Base-by-base conservation (phyloP, 2,888 invertebrate species). In the Sepioteuthis lessoniana region DNA sequence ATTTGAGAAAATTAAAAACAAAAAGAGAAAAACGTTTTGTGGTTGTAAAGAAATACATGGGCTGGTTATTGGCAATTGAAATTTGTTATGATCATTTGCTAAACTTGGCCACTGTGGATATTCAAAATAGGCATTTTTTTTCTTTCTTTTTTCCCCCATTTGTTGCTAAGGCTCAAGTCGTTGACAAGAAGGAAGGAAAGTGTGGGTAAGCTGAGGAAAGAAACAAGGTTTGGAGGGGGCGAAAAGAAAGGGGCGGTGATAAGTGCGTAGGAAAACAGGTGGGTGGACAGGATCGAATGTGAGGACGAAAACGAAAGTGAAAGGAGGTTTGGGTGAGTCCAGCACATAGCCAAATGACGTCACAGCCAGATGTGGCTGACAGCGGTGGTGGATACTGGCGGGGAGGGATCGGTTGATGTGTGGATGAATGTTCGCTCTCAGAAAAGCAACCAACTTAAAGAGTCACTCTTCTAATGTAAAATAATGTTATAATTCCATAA, bases 351-450 rank as follows among this genome's bases (percentile, higher is more conserved):
- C 31, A n/a, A 13, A 76, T 76, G 76, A 76, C 76, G 76, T 76
- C 76, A 76, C 76, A 76, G 76, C n/a, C 76, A n/a, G n/a, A 76
- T 76, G 76, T 76, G 10, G 76, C 76, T 76, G 76, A 76, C 76
- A 76, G 76, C 76, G n/a, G 31, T 13, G 13, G 13, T 76, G 76
- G n/a, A 76, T 76, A 7, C 8, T 76, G n/a, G 13, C 2, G 76
- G 31, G 21, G 55, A 55, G 60, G 60, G 8, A 0, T 60, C 31
- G 10, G 28, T 60, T 31, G 31, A 10, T 60, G 76, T n/a, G 76
- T 76, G 76, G 10, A 76, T 50, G 19, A 5, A 50, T 50, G 25
- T 21, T 50, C 25, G 25, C 25, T 50, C 50, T 50, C 25, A 50
- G 50, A 50, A 25, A 50, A 21, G 25, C 50, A 50, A 25, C 50